A percentile compares a stretch with the other conserved stretches of the same genome.
phyloP scores from a whole-genome alignment of 2,888 invertebrate species.

The Nephrotoma appendiculata region DNA sequence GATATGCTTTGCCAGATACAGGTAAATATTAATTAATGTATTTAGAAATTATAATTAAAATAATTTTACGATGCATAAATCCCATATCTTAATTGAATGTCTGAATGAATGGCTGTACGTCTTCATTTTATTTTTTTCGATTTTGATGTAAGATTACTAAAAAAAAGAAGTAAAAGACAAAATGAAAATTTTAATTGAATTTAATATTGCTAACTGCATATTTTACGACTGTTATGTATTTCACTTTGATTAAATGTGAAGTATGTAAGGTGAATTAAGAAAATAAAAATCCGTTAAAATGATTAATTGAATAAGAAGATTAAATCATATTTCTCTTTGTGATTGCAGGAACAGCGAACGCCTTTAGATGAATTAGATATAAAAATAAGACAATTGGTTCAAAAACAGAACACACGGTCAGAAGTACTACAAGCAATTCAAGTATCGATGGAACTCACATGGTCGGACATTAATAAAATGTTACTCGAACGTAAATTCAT shows the following conservation, averaged over 20 bases:
- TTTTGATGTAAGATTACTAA: neutral
- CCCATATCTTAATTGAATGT: neutral
- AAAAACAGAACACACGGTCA: slow-evolving; percentile 56
- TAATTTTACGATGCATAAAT: neutral
- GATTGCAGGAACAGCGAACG: slow-evolving; percentile 65
- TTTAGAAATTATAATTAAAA: neutral
- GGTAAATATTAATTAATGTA: slow-evolving; percentile 35
- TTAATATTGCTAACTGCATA: neutral
- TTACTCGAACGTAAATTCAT: slow-evolving; percentile 62
- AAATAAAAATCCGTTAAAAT: neutral
- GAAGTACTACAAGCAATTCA: slow-evolving; percentile 84
- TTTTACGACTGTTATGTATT: neutral
- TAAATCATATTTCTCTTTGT: neutral
- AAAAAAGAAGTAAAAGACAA: neutral
- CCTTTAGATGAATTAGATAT: slow-evolving; percentile 75
- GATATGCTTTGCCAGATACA: slow-evolving; percentile 70
- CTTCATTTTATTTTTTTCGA: neutral
- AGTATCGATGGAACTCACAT: slow-evolving; percentile 55
- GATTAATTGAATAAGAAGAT: neutral
- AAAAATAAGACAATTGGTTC: slow-evolving; percentile 73
- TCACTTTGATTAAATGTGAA: neutral
- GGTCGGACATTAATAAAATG: slow-evolving; percentile 70
- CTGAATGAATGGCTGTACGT: slow-evolving; percentile 3
- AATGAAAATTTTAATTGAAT: neutral
- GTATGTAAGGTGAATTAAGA: neutral